Conservation (phyloP, 2,888 invertebrate species). For the Melipona bicolor region DNA sequence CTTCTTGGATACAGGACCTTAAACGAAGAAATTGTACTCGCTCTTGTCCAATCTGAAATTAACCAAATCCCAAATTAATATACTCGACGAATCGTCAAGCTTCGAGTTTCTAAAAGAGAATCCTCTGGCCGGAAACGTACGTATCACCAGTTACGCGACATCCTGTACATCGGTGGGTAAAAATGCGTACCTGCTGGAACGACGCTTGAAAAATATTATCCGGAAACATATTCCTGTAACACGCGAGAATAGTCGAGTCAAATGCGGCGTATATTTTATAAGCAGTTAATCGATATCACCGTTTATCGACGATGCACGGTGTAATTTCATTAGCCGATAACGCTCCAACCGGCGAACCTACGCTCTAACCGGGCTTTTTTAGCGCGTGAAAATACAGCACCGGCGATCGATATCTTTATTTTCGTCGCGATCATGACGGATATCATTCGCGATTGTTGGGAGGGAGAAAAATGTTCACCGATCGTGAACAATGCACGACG, state of each 20-base stretch:
- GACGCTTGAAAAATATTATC: conserved; percentile 96
- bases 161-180: too few relatives aligned
- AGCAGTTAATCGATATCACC: conserved; percentile 29
- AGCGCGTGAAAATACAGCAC: conserved; percentile 62
- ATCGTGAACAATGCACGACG: conserved; percentile 59
- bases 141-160: too few relatives aligned
- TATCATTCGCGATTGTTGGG: conserved; percentile 63
- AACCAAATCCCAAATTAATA: too few relatives aligned
- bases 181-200: conserved; percentile 89
- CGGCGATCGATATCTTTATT: conserved; percentile 74
- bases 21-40: too few relatives aligned
- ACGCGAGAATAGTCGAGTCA: conserved; percentile 29
- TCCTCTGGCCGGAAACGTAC: too few relatives aligned
- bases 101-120: too few relatives aligned
- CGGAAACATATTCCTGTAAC: conserved; percentile 94
- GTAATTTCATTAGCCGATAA: conserved; percentile 20
- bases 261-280: background rate
- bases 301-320: conserved; percentile 39
- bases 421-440: conserved; percentile 49
- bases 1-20: too few relatives aligned
- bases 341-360: background rate
- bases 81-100: too few relatives aligned
- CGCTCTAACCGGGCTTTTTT: conserved; percentile 36
- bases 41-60: too few relatives aligned
- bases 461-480: conserved; percentile 54